A percentile compares a stretch with the other conserved stretches of the same genome.
phyloP scores from a whole-genome alignment of 2,888 invertebrate species.

The Adineta ricciae region DNA sequence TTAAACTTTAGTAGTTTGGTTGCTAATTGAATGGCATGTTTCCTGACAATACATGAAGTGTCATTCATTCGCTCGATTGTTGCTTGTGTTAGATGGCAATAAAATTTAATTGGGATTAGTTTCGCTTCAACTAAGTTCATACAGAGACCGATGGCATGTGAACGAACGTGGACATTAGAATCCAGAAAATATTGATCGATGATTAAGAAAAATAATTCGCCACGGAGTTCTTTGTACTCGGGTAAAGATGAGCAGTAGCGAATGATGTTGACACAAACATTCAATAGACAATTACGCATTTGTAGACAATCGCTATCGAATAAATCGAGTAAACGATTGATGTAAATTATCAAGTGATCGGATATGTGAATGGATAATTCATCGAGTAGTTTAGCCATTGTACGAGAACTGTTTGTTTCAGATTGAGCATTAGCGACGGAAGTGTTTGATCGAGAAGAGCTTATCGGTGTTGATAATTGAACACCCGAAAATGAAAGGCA shows the following conservation, averaged over 20 bases:
- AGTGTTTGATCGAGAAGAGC: neutral
- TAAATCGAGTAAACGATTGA: neutral
- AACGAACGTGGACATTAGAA: conserved; percentile 2
- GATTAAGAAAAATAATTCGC: neutral
- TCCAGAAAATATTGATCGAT: conserved; percentile 21
- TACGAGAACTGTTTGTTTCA: neutral
- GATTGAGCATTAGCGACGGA: neutral
- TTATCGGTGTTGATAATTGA: neutral
- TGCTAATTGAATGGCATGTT: neutral
- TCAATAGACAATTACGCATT: conserved; percentile 20
- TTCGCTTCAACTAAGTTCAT: neutral
- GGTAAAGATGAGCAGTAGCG: neutral
- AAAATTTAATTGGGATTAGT: conserved; percentile 1
- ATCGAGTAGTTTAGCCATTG: neutral
- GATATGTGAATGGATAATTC: conserved; percentile 4
- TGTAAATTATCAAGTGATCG: conserved; percentile 6
- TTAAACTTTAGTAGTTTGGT: conserved; percentile 6
- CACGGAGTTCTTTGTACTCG: conserved; percentile 4
- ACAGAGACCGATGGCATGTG: neutral
- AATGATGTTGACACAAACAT: neutral
- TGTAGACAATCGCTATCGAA: conserved; percentile 22
- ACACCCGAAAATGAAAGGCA: neutral
- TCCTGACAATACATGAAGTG: conserved; percentile 16
- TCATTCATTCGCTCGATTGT: conserved; percentile 20
- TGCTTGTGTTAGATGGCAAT: neutral